Percentiles rank a stretch among this genome's conserved stretches.
Evolutionary conservation across 2,888 invertebrate genomes (phyloP).

Genomic region (Mythimna loreyi): DNA sequence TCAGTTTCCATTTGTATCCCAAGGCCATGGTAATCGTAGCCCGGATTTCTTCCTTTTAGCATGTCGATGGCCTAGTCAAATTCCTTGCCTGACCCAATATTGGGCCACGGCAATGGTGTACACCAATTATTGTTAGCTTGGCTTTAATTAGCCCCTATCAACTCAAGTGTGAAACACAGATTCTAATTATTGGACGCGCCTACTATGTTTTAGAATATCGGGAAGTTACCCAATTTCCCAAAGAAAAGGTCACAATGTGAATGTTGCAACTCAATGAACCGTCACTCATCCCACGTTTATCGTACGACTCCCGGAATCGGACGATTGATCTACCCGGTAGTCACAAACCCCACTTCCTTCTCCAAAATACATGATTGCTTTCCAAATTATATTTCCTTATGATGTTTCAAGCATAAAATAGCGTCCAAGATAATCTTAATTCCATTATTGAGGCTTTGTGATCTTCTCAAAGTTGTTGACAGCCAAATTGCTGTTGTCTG

Average conservation of each 20-base stretch:
- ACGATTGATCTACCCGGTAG: constrained; percentile 28
- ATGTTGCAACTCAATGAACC: constrained; percentile 30
- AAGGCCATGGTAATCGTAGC: too few species aligned
- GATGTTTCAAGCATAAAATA: constrained; percentile 49
- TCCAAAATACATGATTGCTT: constrained; percentile 38
- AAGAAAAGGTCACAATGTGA: constrained; percentile 24
- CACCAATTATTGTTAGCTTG: too few species aligned
- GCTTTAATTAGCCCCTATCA: neutral
- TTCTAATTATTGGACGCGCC: too few species aligned
- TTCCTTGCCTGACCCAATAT: too few species aligned
- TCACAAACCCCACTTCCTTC: constrained; percentile 22
- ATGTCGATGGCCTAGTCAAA: too few species aligned
- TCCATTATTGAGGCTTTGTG: constrained; percentile 40
- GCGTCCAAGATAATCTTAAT: constrained; percentile 41
- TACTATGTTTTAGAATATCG: neutral
- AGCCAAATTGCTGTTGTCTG: constrained; percentile 38
- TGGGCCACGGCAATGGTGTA: too few species aligned
- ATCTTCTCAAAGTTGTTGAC: constrained; percentile 28
- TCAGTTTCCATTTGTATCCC: too few species aligned
- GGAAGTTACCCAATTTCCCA: neutral
- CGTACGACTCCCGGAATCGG: constrained; percentile 5
- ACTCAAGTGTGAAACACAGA: neutral
- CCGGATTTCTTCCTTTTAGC: too few species aligned
- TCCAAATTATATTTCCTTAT: constrained; percentile 44
- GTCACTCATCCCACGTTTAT: constrained; percentile 6